Percentiles rank a stretch among this genome's conserved stretches.
These are phyloP conservation scores for Guaruba guarouba DNA, from an alignment of 2,113 vertebrate species.

Conservation along the genomic window DNA sequence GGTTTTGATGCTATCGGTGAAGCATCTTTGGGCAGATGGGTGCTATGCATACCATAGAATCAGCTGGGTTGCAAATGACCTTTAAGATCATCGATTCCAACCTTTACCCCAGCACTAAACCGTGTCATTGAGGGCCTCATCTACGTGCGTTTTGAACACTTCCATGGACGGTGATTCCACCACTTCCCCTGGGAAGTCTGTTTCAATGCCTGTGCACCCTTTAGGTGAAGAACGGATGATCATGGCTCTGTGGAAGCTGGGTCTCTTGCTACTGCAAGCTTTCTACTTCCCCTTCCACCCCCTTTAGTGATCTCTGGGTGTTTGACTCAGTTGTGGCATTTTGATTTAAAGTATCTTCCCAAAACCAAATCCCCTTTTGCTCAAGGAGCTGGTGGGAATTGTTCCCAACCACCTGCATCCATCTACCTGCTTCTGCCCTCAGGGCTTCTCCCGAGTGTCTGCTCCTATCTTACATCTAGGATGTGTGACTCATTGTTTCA, in stretches of 20 bases:
- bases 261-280: background rate
- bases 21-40: background rate
- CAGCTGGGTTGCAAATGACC: background rate
- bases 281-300: background rate
- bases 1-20: background rate
- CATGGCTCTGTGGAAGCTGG: background rate
- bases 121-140: background rate
- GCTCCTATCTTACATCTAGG: background rate
- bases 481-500: background rate
- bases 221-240: background rate
- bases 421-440: background rate
- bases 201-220: background rate
- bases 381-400: background rate
- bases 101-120: background rate
- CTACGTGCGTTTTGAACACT: background rate
- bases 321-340: background rate
- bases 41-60: background rate
- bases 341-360: background rate
- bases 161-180: background rate
- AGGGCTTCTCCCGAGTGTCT: background rate
- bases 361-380: background rate
- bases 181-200: background rate
- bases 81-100: background rate
- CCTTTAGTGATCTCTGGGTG: background rate
- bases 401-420: background rate